Base-by-base conservation (phyloP, 2,888 invertebrate species). In the Thera obeliscata region DNA sequence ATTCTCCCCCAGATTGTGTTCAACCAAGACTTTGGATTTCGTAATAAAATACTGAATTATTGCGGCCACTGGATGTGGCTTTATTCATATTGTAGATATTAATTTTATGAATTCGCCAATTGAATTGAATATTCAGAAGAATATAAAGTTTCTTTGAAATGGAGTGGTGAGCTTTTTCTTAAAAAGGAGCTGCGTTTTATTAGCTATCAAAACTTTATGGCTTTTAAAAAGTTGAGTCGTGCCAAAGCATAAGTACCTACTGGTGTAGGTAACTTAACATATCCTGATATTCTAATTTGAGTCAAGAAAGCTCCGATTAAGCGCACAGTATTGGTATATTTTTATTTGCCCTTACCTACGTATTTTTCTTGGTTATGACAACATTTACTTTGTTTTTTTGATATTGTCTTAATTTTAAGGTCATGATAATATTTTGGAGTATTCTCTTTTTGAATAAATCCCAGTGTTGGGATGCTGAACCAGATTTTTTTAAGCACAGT, bases 41-140 rank as follows among this genome's bases (percentile, higher is more conserved):
- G 74, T 74, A 75, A 79, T 80, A 78, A 80, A 79, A 79, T 72
- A 75, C 72, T 76, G 76, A 79, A 78, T 77, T 76, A 78, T 77
- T 70, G 72, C 75, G 64, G 70, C 65, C 61, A 61, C 54, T 59
- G 61, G 43, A 65, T 73, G 71, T 56, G 63, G 72, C 57, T 72
- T 66, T 62, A 66, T 70, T 74, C 72, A 66, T 67, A 72, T 63
- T 72, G 71, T 63, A 69, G 59, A 66, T 75, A 72, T 76, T 74
- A 72, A 73, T 74, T 73, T 67, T 66, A 61, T 62, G 63, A 73
- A 70, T 72, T 68, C 56, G 64, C 65, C 62, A 49, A 73, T 71
- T 72, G 69, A 72, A 76, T 75, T 71, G 61, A 71, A 61, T 63
- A 71, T 73, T 74, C 70, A 72, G 62, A 66, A 64, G 67, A 62